Conservation (phyloP, 2,113 vertebrate species). For the Tor tambroides region DNA sequence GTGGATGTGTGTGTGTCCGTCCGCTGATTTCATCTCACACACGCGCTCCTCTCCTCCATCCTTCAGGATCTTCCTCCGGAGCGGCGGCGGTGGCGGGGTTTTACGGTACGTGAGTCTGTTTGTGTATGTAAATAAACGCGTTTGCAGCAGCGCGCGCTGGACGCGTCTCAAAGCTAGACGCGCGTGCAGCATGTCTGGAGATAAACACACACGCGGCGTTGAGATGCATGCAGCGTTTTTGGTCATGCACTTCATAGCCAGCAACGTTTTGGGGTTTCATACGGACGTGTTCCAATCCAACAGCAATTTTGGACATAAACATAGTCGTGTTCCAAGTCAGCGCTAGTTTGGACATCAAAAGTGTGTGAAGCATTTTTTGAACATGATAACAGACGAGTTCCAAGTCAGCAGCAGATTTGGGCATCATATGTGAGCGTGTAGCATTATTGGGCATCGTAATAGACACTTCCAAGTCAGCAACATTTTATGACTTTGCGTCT, state of each 20-base stretch:
- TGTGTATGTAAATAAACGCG: background rate
- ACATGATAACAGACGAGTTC: background rate
- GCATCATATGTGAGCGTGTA: background rate
- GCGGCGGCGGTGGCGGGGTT: background rate
- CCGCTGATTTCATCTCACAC: slow-evolving; percentile 11
- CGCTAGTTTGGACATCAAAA: background rate
- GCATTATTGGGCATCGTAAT: background rate
- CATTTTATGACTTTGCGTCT: background rate
- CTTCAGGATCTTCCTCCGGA: background rate
- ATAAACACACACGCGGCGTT: background rate
- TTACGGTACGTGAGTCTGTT: slow-evolving; percentile 21
- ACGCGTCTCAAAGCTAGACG: background rate
- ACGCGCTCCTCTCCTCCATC: background rate
- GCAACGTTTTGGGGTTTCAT: background rate
- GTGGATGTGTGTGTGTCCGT: background rate
- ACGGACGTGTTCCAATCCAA: background rate
- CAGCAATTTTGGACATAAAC: background rate
- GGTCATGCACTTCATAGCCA: background rate
- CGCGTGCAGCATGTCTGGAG: background rate
- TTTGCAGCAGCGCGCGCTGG: background rate
- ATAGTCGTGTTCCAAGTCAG: background rate
- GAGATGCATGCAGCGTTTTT: background rate
- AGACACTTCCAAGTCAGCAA: background rate
- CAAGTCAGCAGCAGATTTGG: background rate
- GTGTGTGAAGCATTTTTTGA: background rate